phyloP scores from a whole-genome alignment of 2,113 vertebrate species.

The Jacana jacana region DNA sequence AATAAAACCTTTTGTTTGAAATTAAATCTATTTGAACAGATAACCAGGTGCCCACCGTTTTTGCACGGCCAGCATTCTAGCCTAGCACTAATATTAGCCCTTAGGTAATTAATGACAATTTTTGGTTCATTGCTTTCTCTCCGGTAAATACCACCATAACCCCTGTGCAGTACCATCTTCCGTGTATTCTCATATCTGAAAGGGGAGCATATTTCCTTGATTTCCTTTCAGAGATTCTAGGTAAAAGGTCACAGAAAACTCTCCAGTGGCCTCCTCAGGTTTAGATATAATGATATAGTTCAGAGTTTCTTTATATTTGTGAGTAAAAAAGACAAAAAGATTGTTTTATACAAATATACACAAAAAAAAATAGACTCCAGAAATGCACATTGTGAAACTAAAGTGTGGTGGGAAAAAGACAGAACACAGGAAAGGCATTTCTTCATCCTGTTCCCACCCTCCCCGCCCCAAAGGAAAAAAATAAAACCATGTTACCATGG shows the following conservation, averaged over 20 bases:
- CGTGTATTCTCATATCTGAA: neutral
- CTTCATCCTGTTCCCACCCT: neutral
- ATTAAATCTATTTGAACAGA: neutral
- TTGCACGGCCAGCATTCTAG: neutral
- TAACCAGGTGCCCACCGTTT: neutral
- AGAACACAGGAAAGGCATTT: neutral
- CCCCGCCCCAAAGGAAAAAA: neutral
- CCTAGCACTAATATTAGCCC: neutral
- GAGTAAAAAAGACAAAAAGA: neutral
- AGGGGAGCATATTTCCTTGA: neutral
- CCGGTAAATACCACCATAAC: neutral
- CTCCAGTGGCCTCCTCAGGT: neutral
- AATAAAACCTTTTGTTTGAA: neutral
- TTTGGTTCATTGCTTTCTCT: neutral
- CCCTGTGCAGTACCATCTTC: neutral
- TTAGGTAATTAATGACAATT: neutral
- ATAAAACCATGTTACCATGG: slow-evolving; percentile 21
- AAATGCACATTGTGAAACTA: neutral
- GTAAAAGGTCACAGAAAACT: neutral
- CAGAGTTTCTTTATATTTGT: neutral
- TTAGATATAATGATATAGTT: neutral
- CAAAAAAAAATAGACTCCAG: neutral
- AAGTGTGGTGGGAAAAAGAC: neutral
- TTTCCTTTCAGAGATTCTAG: neutral
- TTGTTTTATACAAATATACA: neutral